Evolutionary conservation across 2,888 invertebrate species (phyloP).

Genomic region (Nemotelus nigrinus): DNA sequence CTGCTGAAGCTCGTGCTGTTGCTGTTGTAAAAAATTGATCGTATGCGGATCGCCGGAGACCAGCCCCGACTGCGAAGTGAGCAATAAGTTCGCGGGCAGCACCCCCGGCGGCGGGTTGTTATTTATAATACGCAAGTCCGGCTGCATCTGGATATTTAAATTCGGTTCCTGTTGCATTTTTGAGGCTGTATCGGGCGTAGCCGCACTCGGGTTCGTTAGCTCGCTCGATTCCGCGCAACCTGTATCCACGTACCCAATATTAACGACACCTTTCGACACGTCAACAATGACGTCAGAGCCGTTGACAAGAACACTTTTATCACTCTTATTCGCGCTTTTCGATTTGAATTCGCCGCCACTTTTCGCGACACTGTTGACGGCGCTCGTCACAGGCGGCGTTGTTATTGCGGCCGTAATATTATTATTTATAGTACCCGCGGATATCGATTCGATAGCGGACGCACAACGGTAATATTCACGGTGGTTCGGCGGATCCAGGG

Average conservation of each 20-base stretch:
- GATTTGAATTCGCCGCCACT: background rate
- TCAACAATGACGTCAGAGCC: constrained; percentile 6
- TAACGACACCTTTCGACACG: background rate
- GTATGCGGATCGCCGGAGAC: constrained; percentile 58
- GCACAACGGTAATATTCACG: constrained; percentile 44
- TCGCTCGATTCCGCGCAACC: background rate
- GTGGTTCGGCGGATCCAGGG: constrained; percentile 48
- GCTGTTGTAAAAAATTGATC: constrained; percentile 61
- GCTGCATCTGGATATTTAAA: constrained; percentile 64
- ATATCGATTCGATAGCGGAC: constrained; percentile 42
- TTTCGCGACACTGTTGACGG: constrained; percentile 26
- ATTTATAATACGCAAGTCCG: constrained; percentile 61
- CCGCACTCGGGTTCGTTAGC: background rate
- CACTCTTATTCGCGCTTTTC: constrained; percentile 15
- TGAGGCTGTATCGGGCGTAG: constrained; percentile 32
- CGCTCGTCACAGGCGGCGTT: constrained; percentile 52
- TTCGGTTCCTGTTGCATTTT: constrained; percentile 64
- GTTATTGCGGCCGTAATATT: constrained; percentile 55
- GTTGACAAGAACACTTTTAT: constrained; percentile 32
- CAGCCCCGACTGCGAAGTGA: constrained; percentile 49
- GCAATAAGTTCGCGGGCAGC: constrained; percentile 54
- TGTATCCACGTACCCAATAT: background rate
- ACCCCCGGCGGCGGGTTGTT: constrained; percentile 59
- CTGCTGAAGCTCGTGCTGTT: constrained; percentile 62
- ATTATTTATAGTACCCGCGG: constrained; percentile 52